A percentile compares a stretch with the other conserved stretches of the same genome.
These are phyloP conservation scores for Nycticorax nycticorax DNA, from an alignment of 2,113 vertebrate genomes.

Conservation along the genomic window DNA sequence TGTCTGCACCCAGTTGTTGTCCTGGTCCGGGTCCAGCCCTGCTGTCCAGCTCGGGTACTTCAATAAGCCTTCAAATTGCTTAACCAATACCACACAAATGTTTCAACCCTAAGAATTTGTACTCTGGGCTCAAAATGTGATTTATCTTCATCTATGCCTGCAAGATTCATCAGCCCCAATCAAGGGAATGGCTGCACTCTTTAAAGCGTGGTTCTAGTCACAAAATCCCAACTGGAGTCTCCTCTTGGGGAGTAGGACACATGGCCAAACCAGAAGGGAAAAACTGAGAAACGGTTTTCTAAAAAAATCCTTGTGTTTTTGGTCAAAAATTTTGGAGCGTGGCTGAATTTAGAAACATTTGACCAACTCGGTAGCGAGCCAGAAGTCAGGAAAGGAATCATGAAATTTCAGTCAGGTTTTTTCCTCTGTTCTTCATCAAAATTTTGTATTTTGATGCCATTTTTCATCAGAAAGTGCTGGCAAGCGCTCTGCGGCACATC, in stretches of 20 bases:
- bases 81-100: constrained; percentile 60
- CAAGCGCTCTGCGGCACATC: not conserved
- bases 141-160: constrained; percentile 55
- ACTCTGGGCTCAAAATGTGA: constrained; percentile 42
- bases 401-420: not conserved
- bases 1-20: constrained; percentile 50
- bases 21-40: constrained; percentile 39
- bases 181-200: constrained; percentile 14
- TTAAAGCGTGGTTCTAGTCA: constrained; percentile 39
- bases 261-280: constrained; percentile 59
- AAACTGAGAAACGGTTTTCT: constrained; percentile 12
- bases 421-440: constrained; percentile 2
- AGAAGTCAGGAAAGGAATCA: not conserved
- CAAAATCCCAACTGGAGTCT: constrained; percentile 39
- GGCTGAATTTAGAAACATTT: constrained; percentile 54
- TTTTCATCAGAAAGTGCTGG: not conserved
- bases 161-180: constrained; percentile 37
- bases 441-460: not conserved
- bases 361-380: not conserved
- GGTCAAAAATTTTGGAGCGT: not conserved
- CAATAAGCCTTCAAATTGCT: constrained; percentile 55
- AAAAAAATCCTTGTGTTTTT: constrained; percentile 27
- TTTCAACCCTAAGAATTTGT: constrained; percentile 52
- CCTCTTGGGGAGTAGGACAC: constrained; percentile 21
- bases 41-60: constrained; percentile 57